phyloP scores from a whole-genome alignment of 2,888 invertebrate species.

The Uropetala carovei region DNA sequence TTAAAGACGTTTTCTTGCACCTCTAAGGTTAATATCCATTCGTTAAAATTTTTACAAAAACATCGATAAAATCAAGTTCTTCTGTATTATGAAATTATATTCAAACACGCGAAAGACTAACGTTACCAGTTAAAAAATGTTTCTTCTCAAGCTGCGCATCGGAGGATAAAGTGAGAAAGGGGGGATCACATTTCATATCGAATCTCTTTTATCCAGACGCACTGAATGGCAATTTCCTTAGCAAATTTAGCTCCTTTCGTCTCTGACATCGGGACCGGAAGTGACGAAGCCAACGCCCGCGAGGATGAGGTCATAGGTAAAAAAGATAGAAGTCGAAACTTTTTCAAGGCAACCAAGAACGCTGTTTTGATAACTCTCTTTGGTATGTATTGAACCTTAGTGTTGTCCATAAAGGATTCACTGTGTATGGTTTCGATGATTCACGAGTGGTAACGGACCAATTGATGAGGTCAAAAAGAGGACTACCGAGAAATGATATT shows the following conservation, averaged over 20 bases:
- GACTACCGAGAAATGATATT: neutral
- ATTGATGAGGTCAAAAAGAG: neutral
- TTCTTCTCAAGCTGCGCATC: no score
- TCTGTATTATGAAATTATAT: no score
- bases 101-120: no score
- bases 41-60: no score
- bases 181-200: neutral
- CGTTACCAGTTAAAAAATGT: no score
- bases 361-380: neutral
- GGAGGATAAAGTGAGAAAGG: no score
- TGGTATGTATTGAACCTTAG: neutral
- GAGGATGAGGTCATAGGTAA: neutral
- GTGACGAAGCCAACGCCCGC: slow-evolving; percentile 14
- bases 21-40: no score
- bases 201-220: neutral
- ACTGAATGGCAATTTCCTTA: neutral
- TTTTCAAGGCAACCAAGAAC: neutral
- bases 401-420: slow-evolving; percentile 13
- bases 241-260: neutral
- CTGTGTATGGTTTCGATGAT: neutral
- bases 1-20: no score
- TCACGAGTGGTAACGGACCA: neutral
- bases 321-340: neutral
- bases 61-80: no score
- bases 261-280: neutral